A percentile compares a stretch with the other conserved stretches of the same genome.
phyloP scores from a whole-genome alignment of 2,113 vertebrate genomes.

The Podocnemis expansa region DNA sequence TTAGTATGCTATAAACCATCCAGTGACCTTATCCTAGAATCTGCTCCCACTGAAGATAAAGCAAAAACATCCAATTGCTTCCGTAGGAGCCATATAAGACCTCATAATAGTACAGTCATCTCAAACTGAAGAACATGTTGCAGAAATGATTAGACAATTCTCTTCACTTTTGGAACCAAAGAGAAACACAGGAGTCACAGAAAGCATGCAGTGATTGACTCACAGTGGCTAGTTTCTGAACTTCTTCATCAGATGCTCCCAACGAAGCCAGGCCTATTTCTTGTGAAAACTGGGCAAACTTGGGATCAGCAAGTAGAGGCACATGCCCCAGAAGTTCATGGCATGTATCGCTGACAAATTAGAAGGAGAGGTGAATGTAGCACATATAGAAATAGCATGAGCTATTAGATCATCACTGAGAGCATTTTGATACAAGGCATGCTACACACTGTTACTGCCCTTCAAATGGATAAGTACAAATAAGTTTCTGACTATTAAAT shows the following conservation, averaged over 20 bases:
- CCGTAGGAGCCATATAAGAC: not conserved
- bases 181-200: not conserved
- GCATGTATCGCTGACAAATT: constrained; percentile 89
- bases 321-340: constrained; percentile 97
- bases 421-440: not conserved
- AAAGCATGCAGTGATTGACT: constrained; percentile 73
- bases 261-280: constrained; percentile 97
- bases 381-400: not conserved
- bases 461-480: not conserved
- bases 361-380: constrained; percentile 41
- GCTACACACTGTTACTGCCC: not conserved
- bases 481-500: not conserved
- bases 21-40: not conserved
- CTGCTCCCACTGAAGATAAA: not conserved
- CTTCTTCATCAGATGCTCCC: constrained; percentile 93
- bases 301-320: constrained; percentile 94
- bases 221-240: constrained; percentile 97
- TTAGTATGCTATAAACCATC: not conserved
- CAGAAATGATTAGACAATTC: not conserved
- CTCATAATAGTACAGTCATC: not conserved
- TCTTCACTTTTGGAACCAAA: not conserved
- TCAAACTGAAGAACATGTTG: constrained; percentile 19
- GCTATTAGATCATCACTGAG: not conserved
- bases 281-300: constrained; percentile 98
- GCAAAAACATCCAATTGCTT: not conserved